phyloP scores from a whole-genome alignment of 2,113 vertebrate species.

The Podarcis cretensis region DNA sequence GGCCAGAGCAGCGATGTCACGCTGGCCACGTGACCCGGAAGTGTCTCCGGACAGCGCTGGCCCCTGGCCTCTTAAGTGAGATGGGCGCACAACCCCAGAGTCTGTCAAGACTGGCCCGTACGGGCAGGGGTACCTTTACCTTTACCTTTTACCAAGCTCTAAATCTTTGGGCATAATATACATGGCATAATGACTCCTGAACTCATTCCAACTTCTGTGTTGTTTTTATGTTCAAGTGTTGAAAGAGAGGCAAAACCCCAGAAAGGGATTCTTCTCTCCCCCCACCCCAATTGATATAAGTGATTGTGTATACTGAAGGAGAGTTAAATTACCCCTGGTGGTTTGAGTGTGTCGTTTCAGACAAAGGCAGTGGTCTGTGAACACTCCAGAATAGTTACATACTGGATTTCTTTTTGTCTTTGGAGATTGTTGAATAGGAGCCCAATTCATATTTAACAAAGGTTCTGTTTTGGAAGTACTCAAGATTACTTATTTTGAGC shows the following conservation, averaged over 20 bases:
- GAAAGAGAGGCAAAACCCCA: not conserved
- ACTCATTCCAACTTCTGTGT: not conserved
- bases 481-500: too few species aligned
- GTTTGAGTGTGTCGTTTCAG: not conserved
- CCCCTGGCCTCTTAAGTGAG: too few species aligned
- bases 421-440: not conserved
- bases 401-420: not conserved
- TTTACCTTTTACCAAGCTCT: not conserved
- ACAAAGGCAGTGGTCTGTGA: not conserved
- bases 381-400: not conserved
- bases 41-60: too few species aligned
- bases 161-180: not conserved
- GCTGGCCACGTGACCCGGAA: too few species aligned
- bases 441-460: not conserved
- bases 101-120: too few species aligned
- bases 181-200: not conserved
- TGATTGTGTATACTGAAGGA: not conserved
- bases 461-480: not conserved
- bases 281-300: not conserved
- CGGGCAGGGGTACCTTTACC: too few species aligned
- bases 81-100: too few species aligned
- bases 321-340: not conserved
- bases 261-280: not conserved
- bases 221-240: not conserved
- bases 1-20: too few species aligned